A percentile compares a stretch with the other conserved stretches of the same genome.
These are phyloP conservation scores for Desmophyllum pertusum DNA, from an alignment of 92 coral and sea anemone species.

Conservation along the genomic window DNA sequence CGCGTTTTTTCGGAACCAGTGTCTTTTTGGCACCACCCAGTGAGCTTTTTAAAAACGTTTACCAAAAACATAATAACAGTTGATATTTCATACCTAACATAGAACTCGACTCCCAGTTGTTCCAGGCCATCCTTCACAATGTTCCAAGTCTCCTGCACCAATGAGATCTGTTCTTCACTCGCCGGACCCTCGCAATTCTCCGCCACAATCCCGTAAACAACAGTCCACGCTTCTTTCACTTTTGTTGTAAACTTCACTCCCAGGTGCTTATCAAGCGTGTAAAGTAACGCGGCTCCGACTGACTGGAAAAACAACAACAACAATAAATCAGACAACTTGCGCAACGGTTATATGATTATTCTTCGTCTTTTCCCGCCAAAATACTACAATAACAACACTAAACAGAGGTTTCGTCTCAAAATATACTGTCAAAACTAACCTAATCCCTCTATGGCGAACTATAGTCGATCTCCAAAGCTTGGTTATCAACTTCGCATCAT, in stretches of 20 bases:
- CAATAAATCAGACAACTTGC: background rate
- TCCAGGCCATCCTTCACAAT: background rate
- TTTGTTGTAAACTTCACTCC: conserved; percentile 71
- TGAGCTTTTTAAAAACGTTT: too few species aligned
- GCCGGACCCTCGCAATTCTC: background rate
- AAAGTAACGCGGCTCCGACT: conserved; percentile 67
- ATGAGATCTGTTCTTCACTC: background rate
- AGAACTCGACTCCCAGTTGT: conserved; percentile 21
- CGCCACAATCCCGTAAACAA: background rate
- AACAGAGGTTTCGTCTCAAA: too few species aligned
- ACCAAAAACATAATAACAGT: background rate
- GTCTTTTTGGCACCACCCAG: too few species aligned
- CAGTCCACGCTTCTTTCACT: conserved; percentile 43
- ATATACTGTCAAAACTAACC: too few species aligned
- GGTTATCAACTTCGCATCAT: too few species aligned
- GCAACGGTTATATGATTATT: too few species aligned
- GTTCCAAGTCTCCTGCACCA: conserved; percentile 28
- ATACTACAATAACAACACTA: too few species aligned
- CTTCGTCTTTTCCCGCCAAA: too few species aligned
- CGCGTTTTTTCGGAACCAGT: background rate
- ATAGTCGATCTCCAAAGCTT: too few species aligned
- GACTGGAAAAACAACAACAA: conserved; percentile 44
- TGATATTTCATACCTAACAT: conserved; percentile 3
- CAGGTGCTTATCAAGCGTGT: conserved; percentile 61
- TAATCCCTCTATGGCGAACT: too few species aligned